A percentile compares a stretch with the other conserved stretches of the same genome.
Evolutionary conservation across 1,140 invertebrate species (phyloP).

Genomic region (Dendrolimus kikuchii): DNA sequence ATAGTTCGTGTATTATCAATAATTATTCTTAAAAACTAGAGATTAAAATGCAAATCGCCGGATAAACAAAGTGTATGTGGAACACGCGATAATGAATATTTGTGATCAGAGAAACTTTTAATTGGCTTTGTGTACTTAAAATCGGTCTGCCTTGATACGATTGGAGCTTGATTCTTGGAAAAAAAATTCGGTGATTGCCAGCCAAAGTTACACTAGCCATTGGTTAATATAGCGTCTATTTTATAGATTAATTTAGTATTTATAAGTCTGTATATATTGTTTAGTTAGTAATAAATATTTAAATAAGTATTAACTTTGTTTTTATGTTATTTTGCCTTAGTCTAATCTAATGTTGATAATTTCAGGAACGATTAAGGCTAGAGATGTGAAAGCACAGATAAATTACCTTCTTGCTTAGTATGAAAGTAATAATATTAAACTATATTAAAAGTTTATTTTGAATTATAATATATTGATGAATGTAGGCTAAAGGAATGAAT

Average conservation of each 20-base stretch:
- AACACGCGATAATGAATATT: slow-evolving; percentile 55
- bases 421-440: no score
- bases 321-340: not conserved
- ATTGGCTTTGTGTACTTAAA: slow-evolving; percentile 41
- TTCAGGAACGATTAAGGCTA: not conserved
- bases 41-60: slow-evolving; percentile 29
- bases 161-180: not conserved
- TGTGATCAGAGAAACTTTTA: slow-evolving; percentile 15
- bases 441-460: no score
- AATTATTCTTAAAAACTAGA: slow-evolving; percentile 33
- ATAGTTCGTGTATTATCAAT: slow-evolving; percentile 24
- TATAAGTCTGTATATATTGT: slow-evolving; percentile 1
- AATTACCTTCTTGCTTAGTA: no score
- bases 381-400: not conserved
- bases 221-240: not conserved
- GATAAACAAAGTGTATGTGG: slow-evolving; percentile 46
- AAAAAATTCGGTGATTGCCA: not conserved
- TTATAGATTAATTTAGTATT: not conserved
- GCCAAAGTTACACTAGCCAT: no score
- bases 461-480: no score
- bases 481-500: no score
- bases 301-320: not conserved
- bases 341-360: not conserved
- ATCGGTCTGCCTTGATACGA: slow-evolving; percentile 17
- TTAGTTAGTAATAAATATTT: not conserved